A percentile compares a stretch with the other conserved stretches of the same genome.
These are phyloP conservation scores for Eupithecia pulchellata DNA, from an alignment of 2,888 invertebrate species.

Conservation along the genomic window DNA sequence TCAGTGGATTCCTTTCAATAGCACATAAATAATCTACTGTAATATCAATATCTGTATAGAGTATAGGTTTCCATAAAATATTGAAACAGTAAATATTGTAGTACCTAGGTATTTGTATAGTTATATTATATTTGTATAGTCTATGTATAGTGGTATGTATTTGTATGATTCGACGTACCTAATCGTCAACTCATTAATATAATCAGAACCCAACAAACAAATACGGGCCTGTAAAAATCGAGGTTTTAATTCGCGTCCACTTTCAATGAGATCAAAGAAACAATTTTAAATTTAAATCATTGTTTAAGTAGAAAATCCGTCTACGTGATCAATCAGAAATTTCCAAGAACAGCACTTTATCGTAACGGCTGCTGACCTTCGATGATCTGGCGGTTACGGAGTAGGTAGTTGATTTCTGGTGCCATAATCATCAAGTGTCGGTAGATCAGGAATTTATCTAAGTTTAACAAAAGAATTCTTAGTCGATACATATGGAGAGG, in stretches of 20 bases:
- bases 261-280: neutral
- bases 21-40: no score
- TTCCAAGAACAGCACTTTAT: conserved; percentile 53
- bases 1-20: no score
- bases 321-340: conserved; percentile 45
- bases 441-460: conserved; percentile 63
- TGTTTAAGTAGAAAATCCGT: conserved; percentile 21
- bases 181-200: neutral
- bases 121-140: no score
- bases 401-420: conserved; percentile 58
- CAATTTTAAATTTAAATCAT: conserved; percentile 1
- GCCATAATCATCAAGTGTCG: conserved; percentile 60
- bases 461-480: conserved; percentile 48
- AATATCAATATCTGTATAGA: no score
- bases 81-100: no score
- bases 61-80: no score
- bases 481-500: conserved; percentile 41
- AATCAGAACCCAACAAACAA: neutral
- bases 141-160: no score
- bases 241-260: neutral
- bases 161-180: no score
- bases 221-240: neutral
- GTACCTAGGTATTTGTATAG: no score
- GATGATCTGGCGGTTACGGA: conserved; percentile 59
- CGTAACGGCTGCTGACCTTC: conserved; percentile 50